These are phyloP conservation scores for Thyatira batis DNA, from an alignment of 2,888 invertebrate genomes.

Conservation along the genomic window DNA sequence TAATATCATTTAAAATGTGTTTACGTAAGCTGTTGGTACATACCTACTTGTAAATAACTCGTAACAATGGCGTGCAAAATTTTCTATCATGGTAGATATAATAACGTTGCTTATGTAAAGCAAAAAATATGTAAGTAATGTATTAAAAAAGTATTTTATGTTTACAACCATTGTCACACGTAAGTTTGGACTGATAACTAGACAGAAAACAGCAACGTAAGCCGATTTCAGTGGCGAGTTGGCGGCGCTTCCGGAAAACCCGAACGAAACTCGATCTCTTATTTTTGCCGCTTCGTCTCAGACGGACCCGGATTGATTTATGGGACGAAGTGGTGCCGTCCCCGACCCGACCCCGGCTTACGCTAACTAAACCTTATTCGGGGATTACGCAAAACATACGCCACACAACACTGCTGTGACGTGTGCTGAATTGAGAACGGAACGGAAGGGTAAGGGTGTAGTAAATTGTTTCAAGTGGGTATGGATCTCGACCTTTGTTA, in stretches of 20 bases:
- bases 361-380: slow-evolving; percentile 69
- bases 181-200: background rate
- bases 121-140: background rate
- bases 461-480: background rate
- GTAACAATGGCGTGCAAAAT: slow-evolving; percentile 13
- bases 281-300: slow-evolving; percentile 70
- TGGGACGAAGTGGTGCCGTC: slow-evolving; percentile 63
- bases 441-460: slow-evolving; percentile 34
- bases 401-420: slow-evolving; percentile 54
- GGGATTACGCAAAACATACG: slow-evolving; percentile 74
- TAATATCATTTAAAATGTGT: slow-evolving; percentile 43
- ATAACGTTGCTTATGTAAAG: background rate
- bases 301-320: slow-evolving; percentile 73
- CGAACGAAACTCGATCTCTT: slow-evolving; percentile 47
- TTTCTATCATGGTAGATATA: background rate
- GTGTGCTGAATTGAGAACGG: slow-evolving; percentile 64
- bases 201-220: slow-evolving; percentile 19
- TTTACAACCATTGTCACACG: no score
- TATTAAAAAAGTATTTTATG: no score
- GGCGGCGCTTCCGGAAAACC: slow-evolving; percentile 24
- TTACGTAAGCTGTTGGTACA: slow-evolving; percentile 18
- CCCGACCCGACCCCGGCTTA: slow-evolving; percentile 63
- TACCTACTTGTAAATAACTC: background rate
- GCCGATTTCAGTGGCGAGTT: slow-evolving; percentile 37
- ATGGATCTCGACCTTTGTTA: background rate